Base-by-base conservation (phyloP, 2,797 vertebrate genomes). In the Hafferia zeledoni region DNA sequence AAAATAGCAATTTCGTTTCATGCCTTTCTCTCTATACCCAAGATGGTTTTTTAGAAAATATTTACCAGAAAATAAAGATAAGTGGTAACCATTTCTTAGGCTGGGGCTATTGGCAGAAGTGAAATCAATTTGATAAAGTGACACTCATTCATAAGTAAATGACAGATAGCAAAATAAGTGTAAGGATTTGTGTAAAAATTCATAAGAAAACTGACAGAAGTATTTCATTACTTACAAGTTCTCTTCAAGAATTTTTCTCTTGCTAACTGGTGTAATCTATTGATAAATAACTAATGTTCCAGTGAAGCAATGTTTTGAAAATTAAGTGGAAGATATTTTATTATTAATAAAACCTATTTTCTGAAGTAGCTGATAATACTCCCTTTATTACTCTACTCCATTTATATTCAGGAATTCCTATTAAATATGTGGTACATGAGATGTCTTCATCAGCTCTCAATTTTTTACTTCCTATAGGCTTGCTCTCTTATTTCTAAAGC, bases 1-100 rank as follows among this genome's bases (percentile, higher is more conserved):
- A 86, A 90, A 70, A 86, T 71, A 74, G 52, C 49, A 63, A 74
- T 88, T 94, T 56, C 14, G 39, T 78, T 85, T 87, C 85, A 89
- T 70, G 30, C 22, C 25, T 85, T 92, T 24, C 25, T 25, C 28
- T 76, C 10, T 77, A 2, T 76, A 47, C 7, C n/a, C 35, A 49
- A 52, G 22, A 52, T 60, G 0, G 0, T 64, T 68, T 90, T 85
- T 61, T 65, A 87, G 41, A 60, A 46, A 57, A 14, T 7, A 14
- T 89, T 83, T 64, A 60, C 15, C 30, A 56, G 14, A 52, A 89
- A 83, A 67, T 55, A 80, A 60, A 72, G 22, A 5, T 53, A 37
- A 72, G 13, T 50, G 13, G 60, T 79, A 64, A 23, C 5, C 5
- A 22, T 76, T 70, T 82, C 20, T 67, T 82, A 31, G 37, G 6